These are phyloP conservation scores for Meloidogyne hapla DNA, from an alignment of 1,140 invertebrate species.

Conservation along the genomic window DNA sequence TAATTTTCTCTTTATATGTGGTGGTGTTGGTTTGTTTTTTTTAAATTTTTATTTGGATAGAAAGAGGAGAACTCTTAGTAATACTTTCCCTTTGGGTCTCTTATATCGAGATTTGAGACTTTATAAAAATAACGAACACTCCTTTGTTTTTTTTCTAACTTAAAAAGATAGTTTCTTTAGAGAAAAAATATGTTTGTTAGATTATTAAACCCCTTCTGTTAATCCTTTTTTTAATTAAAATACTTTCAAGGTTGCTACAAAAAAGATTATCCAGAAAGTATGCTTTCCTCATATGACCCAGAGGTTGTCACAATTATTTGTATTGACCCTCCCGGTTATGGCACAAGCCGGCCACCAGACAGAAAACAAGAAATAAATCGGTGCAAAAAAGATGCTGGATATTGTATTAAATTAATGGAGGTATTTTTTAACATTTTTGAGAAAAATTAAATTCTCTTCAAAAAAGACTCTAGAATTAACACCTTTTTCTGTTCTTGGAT, in stretches of 20 bases:
- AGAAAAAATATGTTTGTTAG: too few species aligned
- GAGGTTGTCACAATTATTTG: slow-evolving; percentile 53
- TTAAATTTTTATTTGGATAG: too few species aligned
- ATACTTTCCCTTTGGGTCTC: too few species aligned
- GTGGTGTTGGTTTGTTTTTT: slow-evolving; percentile 53
- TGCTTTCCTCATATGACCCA: slow-evolving; percentile 56
- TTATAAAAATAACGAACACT: too few species aligned
- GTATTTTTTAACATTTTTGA: background rate
- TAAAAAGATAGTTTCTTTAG: too few species aligned
- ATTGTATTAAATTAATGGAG: slow-evolving; percentile 51
- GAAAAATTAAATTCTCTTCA: slow-evolving; percentile 11
- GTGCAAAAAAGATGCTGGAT: slow-evolving; percentile 57
- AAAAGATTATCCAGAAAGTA: slow-evolving; percentile 57
- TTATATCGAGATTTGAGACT: too few species aligned
- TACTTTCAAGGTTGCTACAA: slow-evolving; percentile 57
- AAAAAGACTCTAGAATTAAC: slow-evolving; percentile 47
- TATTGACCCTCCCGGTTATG: slow-evolving; percentile 62
- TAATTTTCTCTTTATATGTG: slow-evolving; percentile 59
- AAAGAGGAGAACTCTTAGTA: too few species aligned
- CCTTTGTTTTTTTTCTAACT: too few species aligned
- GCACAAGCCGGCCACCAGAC: slow-evolving; percentile 59
- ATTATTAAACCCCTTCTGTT: background rate
- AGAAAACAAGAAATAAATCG: slow-evolving; percentile 58
- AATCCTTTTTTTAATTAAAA: slow-evolving; percentile 1
- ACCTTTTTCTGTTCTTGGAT: slow-evolving; percentile 59